Evolutionary conservation across 35 echinoderm and acorn worm species (phyloP), one percentile per base, ranked within the genome.

Genomic region (Hemicentrotus pulcherrimus): DNA sequence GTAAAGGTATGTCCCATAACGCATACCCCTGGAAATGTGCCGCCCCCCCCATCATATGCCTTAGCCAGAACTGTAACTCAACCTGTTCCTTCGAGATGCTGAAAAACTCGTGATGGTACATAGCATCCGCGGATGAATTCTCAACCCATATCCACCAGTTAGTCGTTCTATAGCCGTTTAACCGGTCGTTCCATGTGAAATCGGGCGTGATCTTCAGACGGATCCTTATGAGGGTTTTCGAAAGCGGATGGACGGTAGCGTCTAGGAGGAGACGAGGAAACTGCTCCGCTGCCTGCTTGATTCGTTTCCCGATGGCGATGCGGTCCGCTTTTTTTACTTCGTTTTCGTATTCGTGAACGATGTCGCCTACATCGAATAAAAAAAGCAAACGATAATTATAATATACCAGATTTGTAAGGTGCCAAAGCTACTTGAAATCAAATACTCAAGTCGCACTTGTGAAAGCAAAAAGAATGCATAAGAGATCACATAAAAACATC

Each of bases 91-190:
- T 99, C 12, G 96, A 95, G 19, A 99, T 88, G 16, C 97, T 94
- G 96, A 97, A 99, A 55, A 98, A 99, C 71, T 99, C 98, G 18
- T 96, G 97, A 94, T 99, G 98, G 94, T 99, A 98, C 24, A 98
- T 95, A 89, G 94, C 91, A 70, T 99, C 97, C 28, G 97, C 96
- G 31, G 96, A 96, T 5, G 97, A 96, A 85, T 98, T 95, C 87
- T 99, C 98, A 4, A 99, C 97, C 98, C 98, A 99, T 2, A 99
- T 97, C 98, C 98, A 99, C 98, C 98, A 99, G 48, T 95, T 96
- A 31, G 97, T 96, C 19, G 98, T 96, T 2, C 95, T 95, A 16
- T 91, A 96, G n/a, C 98, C 98, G 87, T 98, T 96, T 30, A 97
- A 94, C 46, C 96, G 88, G 92, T 99, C 98, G 55, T 97, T 99